These are phyloP conservation scores for Tanytarsus gracilentus DNA, from an alignment of 2,888 invertebrate genomes.

Conservation along the genomic window DNA sequence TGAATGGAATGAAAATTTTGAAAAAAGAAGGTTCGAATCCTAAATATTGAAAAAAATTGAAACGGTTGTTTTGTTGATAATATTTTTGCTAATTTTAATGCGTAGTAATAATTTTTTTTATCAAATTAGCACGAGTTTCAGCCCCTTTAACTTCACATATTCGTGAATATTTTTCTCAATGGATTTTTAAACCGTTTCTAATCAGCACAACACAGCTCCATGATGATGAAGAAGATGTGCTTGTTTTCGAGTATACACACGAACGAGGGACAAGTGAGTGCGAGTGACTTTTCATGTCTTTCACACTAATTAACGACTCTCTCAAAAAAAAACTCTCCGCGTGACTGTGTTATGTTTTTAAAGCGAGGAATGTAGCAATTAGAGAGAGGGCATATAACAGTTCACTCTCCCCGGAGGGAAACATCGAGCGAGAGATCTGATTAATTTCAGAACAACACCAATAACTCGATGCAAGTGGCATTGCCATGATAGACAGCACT, in stretches of 20 bases:
- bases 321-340: not conserved
- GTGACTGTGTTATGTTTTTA: not conserved
- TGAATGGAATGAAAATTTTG: too few relatives aligned
- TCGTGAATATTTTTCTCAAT: too few relatives aligned
- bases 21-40: too few relatives aligned
- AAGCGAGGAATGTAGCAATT: not conserved
- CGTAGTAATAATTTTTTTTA: too few relatives aligned
- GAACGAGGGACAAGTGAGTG: not conserved
- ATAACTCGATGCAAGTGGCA: conserved; percentile 1
- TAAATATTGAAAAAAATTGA: too few relatives aligned
- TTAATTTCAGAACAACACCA: conserved; percentile 9
- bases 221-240: not conserved
- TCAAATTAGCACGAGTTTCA: too few relatives aligned
- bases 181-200: too few relatives aligned
- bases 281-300: conserved; percentile 22
- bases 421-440: not conserved
- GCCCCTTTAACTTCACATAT: too few relatives aligned
- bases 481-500: not conserved
- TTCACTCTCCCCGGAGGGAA: not conserved
- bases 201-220: not conserved
- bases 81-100: too few relatives aligned
- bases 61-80: too few relatives aligned
- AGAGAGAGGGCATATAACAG: conserved; percentile 7
- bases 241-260: not conserved
- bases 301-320: conserved; percentile 21